Evolutionary conservation across 2,113 vertebrate genomes (phyloP), one percentile per base, ranked within the genome.

Genomic region (Scalopus aquaticus): DNA sequence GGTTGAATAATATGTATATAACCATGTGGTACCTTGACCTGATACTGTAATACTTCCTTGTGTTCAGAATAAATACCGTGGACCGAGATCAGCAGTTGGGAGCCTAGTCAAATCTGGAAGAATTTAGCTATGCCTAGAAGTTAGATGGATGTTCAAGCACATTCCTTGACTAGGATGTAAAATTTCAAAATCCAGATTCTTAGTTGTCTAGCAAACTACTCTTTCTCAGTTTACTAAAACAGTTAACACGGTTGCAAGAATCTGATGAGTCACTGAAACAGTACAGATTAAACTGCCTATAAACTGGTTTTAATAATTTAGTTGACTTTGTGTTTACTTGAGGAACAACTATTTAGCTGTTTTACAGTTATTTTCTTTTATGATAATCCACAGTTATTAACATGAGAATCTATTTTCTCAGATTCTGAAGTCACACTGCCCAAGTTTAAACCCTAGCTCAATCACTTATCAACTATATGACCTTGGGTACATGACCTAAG

Each of bases 151-250:
- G 5, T 86, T 88, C n/a, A 93, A 54, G 24, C 13, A 39, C 73
- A 76, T 87, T 73, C 26, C 56, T 93, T 72, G 22, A 94, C 88
- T 64, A 81, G 46, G 22, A 51, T 88, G 9, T 46, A 89, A 20
- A 93, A 83, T 84, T 93, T 88, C 22, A 91, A 35, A 92, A 77
- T 65, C 39, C 30, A 82, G 26, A 90, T 60, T 91, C 9, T 90
- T 15, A 69, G 1, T 72, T 81, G 17, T 87, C 2, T 65, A 51
- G 9, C 64, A 65, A 22, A 76, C 6, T 56, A 44, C 64, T 39
- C 49, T 76, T 78, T 72, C 88, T 69, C 42, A 46, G 20, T 93
- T 86, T 91, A 82, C 30, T 77, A 58, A 95, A 86, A 91, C 3
- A n/a, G n/a, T n/a, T 67, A 62, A 20, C 6, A 60, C 22, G 10